Conservation (phyloP, 53 echinoderm and acorn worm species). For the Mesocentrotus franciscanus region DNA sequence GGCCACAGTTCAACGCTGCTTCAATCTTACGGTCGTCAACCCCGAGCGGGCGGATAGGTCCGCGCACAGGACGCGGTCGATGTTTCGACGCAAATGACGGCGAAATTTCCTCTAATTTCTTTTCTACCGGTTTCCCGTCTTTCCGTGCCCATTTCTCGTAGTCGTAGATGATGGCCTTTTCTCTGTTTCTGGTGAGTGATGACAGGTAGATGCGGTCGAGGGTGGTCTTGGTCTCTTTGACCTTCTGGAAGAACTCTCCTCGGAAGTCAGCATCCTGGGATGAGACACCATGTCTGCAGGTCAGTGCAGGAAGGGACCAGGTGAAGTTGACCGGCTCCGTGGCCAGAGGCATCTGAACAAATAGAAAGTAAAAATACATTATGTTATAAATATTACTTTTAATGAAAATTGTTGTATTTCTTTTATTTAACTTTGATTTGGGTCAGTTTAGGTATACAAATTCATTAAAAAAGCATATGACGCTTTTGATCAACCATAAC, state of each 20-base stretch:
- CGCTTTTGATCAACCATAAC: background rate
- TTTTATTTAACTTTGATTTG: background rate
- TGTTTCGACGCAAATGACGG: background rate
- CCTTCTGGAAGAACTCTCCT: slow-evolving; percentile 62
- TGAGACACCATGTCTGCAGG: slow-evolving; percentile 22
- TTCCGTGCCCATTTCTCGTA: slow-evolving; percentile 64
- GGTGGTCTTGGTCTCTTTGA: slow-evolving; percentile 57
- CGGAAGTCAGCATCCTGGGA: background rate
- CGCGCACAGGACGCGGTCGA: background rate
- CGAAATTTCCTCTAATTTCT: background rate
- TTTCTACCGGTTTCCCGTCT: background rate
- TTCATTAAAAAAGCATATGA: background rate
- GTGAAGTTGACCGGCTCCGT: slow-evolving; percentile 38
- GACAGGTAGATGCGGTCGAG: slow-evolving; percentile 65
- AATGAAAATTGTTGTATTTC: background rate
- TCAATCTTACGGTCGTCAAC: slow-evolving; percentile 63
- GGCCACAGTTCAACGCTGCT: slow-evolving; percentile 68
- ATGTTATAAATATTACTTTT: background rate
- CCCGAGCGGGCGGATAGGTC: slow-evolving; percentile 31
- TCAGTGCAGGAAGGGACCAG: slow-evolving; percentile 18
- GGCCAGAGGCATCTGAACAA: slow-evolving; percentile 47
- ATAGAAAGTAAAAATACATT: background rate
- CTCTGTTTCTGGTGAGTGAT: slow-evolving; percentile 5
- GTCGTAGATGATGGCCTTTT: slow-evolving; percentile 10
- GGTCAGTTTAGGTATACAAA: background rate